Base-by-base conservation (phyloP, 2,797 vertebrate species). In the Danio kyathit region DNA sequence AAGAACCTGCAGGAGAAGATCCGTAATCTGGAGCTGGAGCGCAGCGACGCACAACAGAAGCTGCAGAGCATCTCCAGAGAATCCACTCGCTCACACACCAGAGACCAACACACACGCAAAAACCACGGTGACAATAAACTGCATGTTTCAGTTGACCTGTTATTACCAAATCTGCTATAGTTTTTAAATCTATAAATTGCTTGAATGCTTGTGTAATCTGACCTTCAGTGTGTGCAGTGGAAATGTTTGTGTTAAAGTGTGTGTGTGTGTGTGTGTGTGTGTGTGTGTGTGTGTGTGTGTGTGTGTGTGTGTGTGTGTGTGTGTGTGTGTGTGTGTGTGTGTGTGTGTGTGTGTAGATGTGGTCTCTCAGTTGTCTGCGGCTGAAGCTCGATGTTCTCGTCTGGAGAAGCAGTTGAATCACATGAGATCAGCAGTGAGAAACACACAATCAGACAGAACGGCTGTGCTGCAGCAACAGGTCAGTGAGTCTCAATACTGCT, bases 1-100 rank as follows among this genome's bases (percentile, higher is more conserved):
- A 97, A 91, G 90, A 97, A 97, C 91, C 95, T 99, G 63, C 97
- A 98, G 89, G 96, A 98, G 87, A 99, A 99, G 92, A 96, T 97
- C 79, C 92, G 90, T 72, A 94, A 81, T 19, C 89, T 99, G 88
- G 97, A 99, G 88, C 64, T 96, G 86, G 97, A 98, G 85, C 95
- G 95, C 65, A 86, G 91, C 82, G 91, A 92, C 40, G 90, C 91
- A 0, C 94, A 95, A 81, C 92, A 92, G 82, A 95, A 93, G 43
- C 89, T 96, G 8, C 92, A 89, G 83, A 90, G 86, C 8, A 86
- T 95, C 72, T 92, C 92, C 74, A 92, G 79, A 69, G 91, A 95
- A 79, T 92, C 92, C 11, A 88, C 87, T n/a, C 66, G 90, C 91
- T 64, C 93, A 87, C 65, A 90, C 90, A 91, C 51, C 93, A 89